phyloP scores from a whole-genome alignment of 2,888 invertebrate genomes.

The Ganaspis brasiliensis region DNA sequence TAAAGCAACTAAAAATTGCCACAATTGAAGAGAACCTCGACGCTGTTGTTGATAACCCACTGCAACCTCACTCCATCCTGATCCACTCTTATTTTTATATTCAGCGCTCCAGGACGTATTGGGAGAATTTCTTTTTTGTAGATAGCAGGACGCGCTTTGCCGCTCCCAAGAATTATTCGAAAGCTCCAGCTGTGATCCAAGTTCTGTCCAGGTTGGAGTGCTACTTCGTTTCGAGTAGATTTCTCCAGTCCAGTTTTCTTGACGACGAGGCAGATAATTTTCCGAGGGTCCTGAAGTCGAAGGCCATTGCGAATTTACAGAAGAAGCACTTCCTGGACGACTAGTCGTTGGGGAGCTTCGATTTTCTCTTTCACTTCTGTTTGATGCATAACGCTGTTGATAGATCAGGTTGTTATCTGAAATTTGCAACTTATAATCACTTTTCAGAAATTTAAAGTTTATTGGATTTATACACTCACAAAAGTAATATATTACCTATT shows the following conservation, averaged over 20 bases:
- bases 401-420: slow-evolving; percentile 64
- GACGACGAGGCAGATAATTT: slow-evolving; percentile 52
- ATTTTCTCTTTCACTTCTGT: slow-evolving; percentile 60
- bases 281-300: slow-evolving; percentile 59
- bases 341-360: slow-evolving; percentile 70
- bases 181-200: slow-evolving; percentile 70
- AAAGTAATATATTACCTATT: too few species aligned
- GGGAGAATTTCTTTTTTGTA: slow-evolving; percentile 72
- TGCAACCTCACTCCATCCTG: slow-evolving; percentile 73
- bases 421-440: slow-evolving; percentile 49
- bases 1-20: slow-evolving; percentile 96
- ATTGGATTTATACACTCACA: not conserved
- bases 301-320: slow-evolving; percentile 70
- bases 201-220: slow-evolving; percentile 75
- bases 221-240: slow-evolving; percentile 69
- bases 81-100: slow-evolving; percentile 66
- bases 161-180: slow-evolving; percentile 74
- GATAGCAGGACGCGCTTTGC: slow-evolving; percentile 61
- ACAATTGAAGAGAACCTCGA: slow-evolving; percentile 94
- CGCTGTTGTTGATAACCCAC: slow-evolving; percentile 82
- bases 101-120: slow-evolving; percentile 72
- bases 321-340: slow-evolving; percentile 72
- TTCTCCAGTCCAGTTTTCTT: slow-evolving; percentile 69
- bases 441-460: slow-evolving; percentile 12
- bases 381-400: slow-evolving; percentile 62